phyloP scores from a whole-genome alignment of 2,113 vertebrate genomes.

The Willisornis vidua region DNA sequence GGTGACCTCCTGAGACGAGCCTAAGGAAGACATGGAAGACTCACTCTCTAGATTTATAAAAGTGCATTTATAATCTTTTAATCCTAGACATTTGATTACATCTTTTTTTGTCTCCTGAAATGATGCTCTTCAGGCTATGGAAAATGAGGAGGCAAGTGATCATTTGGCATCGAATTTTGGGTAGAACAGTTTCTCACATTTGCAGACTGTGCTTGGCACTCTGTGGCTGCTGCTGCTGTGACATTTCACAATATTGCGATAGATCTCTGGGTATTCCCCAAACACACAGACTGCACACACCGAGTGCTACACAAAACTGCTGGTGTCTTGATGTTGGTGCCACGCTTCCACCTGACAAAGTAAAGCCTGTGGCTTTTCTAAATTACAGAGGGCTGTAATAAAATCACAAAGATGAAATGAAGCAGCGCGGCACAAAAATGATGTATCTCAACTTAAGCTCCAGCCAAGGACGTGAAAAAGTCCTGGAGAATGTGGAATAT shows the following conservation, averaged over 20 bases:
- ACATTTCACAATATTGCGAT: slow-evolving; percentile 17
- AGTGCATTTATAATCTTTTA: not conserved
- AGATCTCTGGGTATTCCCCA: slow-evolving; percentile 16
- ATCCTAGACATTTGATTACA: not conserved
- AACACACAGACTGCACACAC: not conserved
- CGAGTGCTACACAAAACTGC: not conserved
- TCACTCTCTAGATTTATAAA: not conserved
- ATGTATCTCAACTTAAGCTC: slow-evolving; percentile 45
- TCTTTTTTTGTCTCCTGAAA: slow-evolving; percentile 22
- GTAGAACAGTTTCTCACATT: slow-evolving; percentile 15
- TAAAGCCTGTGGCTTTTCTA: slow-evolving; percentile 2
- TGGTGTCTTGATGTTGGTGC: not conserved
- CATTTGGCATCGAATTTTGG: slow-evolving; percentile 3
- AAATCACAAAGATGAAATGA: slow-evolving; percentile 50
- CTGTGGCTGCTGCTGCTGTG: not conserved
- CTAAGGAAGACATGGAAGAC: slow-evolving; percentile 4
- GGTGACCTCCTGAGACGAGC: not conserved
- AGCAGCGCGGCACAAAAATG: slow-evolving; percentile 22
- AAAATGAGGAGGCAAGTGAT: not conserved
- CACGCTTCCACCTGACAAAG: not conserved
- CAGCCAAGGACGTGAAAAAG: slow-evolving; percentile 47
- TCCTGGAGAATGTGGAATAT: slow-evolving; percentile 10
- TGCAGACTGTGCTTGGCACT: not conserved
- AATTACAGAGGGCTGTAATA: slow-evolving; percentile 38
- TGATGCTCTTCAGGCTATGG: not conserved